These are phyloP conservation scores for Panagrolaimus sp. DNA, from an alignment of 1,140 invertebrate genomes.

Conservation along the genomic window DNA sequence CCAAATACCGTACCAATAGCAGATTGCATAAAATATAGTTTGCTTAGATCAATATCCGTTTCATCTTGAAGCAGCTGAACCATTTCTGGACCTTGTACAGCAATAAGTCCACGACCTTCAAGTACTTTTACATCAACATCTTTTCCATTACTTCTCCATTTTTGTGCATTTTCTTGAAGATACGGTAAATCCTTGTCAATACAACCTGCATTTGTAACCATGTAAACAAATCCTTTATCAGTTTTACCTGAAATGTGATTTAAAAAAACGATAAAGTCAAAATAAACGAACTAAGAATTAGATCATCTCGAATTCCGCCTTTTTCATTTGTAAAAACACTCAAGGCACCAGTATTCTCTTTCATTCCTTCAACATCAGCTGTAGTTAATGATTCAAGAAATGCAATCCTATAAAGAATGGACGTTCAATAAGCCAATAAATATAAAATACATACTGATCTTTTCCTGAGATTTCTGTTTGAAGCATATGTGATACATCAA, in stretches of 20 bases:
- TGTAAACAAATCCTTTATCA: conserved; percentile 69
- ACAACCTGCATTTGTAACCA: conserved; percentile 90
- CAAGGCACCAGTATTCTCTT: conserved; percentile 68
- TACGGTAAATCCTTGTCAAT: conserved; percentile 64
- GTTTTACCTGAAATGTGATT: too few relatives aligned
- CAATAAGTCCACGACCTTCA: conserved; percentile 73
- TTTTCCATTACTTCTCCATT: conserved; percentile 65
- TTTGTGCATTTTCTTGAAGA: conserved; percentile 59
- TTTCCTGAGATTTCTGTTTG: conserved; percentile 61
- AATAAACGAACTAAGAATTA: conserved; percentile 89
- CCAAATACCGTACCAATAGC: conserved; percentile 68
- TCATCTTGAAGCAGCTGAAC: conserved; percentile 68
- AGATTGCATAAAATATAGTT: conserved; percentile 82
- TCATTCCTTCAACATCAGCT: conserved; percentile 61
- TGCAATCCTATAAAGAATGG: conserved; percentile 39
- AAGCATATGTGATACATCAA: conserved; percentile 95
- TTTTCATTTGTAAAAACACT: conserved; percentile 79
- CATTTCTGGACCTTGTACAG: conserved; percentile 82
- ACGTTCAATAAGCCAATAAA: too few relatives aligned
- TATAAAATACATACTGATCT: conserved; percentile 35
- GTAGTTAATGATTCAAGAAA: conserved; percentile 58
- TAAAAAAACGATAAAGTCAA: too few relatives aligned
- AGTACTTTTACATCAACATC: conserved; percentile 71
- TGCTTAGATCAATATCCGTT: conserved; percentile 65
- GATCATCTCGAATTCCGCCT: conserved; percentile 94